Evolutionary conservation across 2,888 invertebrate genomes (phyloP), one percentile per base, ranked within the genome.

Genomic region (Tetranychus truncatus): DNA sequence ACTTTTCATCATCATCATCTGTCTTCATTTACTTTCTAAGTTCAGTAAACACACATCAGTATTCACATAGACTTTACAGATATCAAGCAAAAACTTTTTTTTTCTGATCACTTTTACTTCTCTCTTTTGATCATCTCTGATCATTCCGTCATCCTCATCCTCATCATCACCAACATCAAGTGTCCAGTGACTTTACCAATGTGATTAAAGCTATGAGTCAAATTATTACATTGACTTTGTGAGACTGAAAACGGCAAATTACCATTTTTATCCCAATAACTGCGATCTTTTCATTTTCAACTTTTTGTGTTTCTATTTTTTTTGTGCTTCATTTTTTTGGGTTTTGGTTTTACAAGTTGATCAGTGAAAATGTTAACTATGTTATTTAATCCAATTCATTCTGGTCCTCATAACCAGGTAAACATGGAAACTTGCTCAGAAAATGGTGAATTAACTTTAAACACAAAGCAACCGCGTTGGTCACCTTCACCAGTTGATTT

Each of bases 401-500:
- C 55, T 55, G 55, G 55, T 55, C 55, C 55, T 15, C 55, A 55
- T 55, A 55, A 7, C 55, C 55, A 55, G 55, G 55, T 55, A 55
- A 55, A 55, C 55, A 55, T 72, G 72, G 72, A 72, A 34, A 72
- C 44, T 72, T 72, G 34, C 45, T 46, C 45, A 24, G 73, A 75
- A 24, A 69, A 66, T 20, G 44, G 67, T 15, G 73, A 75, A 55
- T 34, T 75, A 9, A 69, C 66, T 66, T 11, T 20, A 7, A 9
- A 67, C 7, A 8, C 45, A 69, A 75, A 75, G 44, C 75, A 73
- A 20, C 44, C 73, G 15, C 73, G 75, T 34, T 75, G 73, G 73
- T 67, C 66, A 66, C 69, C 75, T 45, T 75, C 75, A 69, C 75
- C 75, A 66, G 75, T 75, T 75, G 75, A 75, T 75, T 72, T 75